A percentile compares a stretch with the other conserved stretches of the same genome.
phyloP scores from a whole-genome alignment of 2,888 invertebrate species.

The Pammene aurita region DNA sequence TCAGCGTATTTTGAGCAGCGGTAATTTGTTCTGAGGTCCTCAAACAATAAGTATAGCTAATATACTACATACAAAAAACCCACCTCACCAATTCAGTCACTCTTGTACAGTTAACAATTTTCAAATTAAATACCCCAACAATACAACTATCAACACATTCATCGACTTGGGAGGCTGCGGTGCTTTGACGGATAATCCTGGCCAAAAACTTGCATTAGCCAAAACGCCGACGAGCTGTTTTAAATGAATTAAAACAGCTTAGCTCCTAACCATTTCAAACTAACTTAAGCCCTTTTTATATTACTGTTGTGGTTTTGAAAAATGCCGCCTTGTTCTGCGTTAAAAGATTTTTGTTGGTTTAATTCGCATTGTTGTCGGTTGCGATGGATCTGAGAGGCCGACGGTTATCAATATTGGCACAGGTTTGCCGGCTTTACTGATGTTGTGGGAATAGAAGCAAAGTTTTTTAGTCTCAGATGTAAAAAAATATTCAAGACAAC shows the following conservation, averaged over 20 bases:
- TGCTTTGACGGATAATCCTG: constrained; percentile 26
- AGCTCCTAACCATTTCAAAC: background rate
- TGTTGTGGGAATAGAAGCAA: constrained; percentile 15
- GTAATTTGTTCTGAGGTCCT: too few species aligned
- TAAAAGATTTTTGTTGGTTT: constrained; percentile 29
- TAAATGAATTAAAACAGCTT: constrained; percentile 1
- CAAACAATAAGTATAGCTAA: too few species aligned
- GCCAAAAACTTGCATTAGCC: constrained; percentile 10
- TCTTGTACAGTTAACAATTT: constrained; percentile 14
- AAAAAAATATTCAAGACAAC: constrained; percentile 5
- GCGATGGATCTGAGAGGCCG: constrained; percentile 22
- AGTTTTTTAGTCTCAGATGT: constrained; percentile 2
- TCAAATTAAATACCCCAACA: constrained; percentile 31
- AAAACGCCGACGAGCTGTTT: constrained; percentile 16
- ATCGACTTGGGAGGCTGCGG: constrained; percentile 29
- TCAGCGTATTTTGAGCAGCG: too few species aligned
- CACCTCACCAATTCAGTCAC: background rate
- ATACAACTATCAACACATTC: constrained; percentile 23
- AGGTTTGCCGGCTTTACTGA: constrained; percentile 19
- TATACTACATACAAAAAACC: too few species aligned
- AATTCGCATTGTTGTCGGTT: constrained; percentile 23
- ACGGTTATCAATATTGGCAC: constrained; percentile 30
- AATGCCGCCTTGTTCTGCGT: constrained; percentile 1
- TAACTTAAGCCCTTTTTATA: background rate
- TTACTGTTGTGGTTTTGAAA: background rate